Evolutionary conservation across 2,888 invertebrate species (phyloP).

Genomic region (Chrysolina americana): DNA sequence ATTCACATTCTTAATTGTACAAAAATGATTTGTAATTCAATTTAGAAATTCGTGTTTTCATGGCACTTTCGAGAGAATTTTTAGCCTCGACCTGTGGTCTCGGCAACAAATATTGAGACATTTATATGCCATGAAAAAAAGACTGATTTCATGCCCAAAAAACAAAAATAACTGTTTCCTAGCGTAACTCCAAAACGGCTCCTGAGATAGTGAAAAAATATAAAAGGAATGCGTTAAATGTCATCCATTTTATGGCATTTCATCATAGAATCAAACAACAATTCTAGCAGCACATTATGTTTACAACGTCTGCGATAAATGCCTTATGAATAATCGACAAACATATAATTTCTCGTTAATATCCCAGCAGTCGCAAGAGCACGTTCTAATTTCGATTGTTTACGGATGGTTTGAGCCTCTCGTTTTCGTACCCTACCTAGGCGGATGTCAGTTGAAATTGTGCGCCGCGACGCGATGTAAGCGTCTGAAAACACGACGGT

Average conservation of each 20-base stretch:
- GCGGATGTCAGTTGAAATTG: conserved; percentile 35
- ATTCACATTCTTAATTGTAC: no score
- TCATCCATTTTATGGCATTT: background rate
- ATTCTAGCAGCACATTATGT: background rate
- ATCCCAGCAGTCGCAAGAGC: conserved; percentile 24
- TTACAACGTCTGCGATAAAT: background rate
- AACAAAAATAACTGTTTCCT: no score
- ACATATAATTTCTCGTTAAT: conserved; percentile 1
- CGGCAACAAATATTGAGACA: no score
- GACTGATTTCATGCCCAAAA: no score
- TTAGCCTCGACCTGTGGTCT: no score
- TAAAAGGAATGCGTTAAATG: no score
- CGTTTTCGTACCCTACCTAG: conserved; percentile 17
- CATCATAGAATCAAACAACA: background rate
- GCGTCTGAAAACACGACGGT: conserved; percentile 8
- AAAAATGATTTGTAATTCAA: no score
- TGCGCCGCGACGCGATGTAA: conserved; percentile 34
- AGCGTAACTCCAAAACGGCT: no score
- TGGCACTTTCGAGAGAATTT: no score
- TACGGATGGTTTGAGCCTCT: conserved; percentile 30
- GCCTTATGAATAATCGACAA: background rate
- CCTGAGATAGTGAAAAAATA: no score
- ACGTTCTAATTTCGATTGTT: conserved; percentile 41
- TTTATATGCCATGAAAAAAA: no score
- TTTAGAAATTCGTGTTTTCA: no score